Conservation (phyloP, 2,888 invertebrate genomes). For the Apotomis capreana region DNA sequence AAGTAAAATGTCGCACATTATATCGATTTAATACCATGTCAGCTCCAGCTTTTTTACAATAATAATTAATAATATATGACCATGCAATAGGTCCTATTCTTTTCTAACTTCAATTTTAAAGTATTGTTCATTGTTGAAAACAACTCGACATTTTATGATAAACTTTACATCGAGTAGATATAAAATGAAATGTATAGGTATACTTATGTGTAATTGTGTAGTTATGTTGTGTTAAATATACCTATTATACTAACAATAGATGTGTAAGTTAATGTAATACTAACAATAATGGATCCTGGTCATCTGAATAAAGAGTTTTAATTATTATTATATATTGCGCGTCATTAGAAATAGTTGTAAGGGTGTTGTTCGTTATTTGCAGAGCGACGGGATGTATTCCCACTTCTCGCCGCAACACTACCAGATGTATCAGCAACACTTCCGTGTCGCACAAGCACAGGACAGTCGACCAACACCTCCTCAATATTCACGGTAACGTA, state of each 20-base stretch:
- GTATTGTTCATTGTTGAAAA: no score
- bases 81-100: no score
- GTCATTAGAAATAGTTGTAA: neutral
- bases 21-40: neutral
- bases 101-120: no score
- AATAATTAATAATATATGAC: neutral
- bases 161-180: neutral
- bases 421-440: constrained; percentile 81
- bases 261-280: no score
- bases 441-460: constrained; percentile 79
- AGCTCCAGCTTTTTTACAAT: neutral
- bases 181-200: no score
- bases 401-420: constrained; percentile 81
- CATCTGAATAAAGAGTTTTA: no score
- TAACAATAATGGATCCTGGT: no score
- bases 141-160: no score
- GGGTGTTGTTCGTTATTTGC: constrained; percentile 49
- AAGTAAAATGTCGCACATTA: neutral
- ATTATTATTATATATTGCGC: no score
- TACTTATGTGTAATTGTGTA: no score
- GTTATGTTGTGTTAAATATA: no score
- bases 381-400: constrained; percentile 80
- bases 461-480: constrained; percentile 72
- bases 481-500: constrained; percentile 70
- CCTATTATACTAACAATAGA: no score